Evolutionary conservation across 2,888 invertebrate species (phyloP), one percentile per base, ranked within the genome.

Genomic region (Lingula anatina): DNA sequence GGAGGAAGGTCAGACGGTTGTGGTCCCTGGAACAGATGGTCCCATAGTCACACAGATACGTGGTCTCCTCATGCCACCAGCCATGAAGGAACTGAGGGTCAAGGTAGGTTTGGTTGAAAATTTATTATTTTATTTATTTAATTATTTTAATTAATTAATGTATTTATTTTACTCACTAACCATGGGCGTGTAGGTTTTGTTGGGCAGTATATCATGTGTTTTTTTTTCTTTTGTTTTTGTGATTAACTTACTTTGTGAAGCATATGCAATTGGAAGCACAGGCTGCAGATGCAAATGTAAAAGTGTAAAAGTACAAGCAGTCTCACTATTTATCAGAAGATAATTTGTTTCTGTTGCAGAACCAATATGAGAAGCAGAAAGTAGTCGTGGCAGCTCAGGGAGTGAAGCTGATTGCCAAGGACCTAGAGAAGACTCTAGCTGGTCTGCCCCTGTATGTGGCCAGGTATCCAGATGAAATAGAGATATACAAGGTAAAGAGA

Each of bases 351-450:
- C n/a, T 39, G 5, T 46, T 38, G 12, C 62, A 81, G 79, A 79
- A 76, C 56, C 79, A 79, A 0, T 99, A 96, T 73, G 85, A 91
- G 37, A 95, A 97, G 77, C 84, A 91, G 79, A 94, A 93, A 73
- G 92, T 92, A 80, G 86, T 99, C 1, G 83, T 86, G 62, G 99
- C 93, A 1, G 96, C 99, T 0, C 96, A 97, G 73, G 99, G 99
- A 53, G 93, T 99, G 3, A 99, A 99, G 81, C 90, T 99, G 53
- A 90, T 96, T 2, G 99, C 93, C 3, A 99, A 97, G 71, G 95
- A 97, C 73, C 80, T 99, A 63, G 99, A 99, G 74, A 96, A 97
- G 73, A 91, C 95, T 0, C 90, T 99, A 60, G 99, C 99, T 23
- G 85, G 96, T 12, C 83, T 99, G 24, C 96, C 97, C 75, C 77